Conservation (phyloP, 2,888 invertebrate genomes). For the Apamea monoglypha region DNA sequence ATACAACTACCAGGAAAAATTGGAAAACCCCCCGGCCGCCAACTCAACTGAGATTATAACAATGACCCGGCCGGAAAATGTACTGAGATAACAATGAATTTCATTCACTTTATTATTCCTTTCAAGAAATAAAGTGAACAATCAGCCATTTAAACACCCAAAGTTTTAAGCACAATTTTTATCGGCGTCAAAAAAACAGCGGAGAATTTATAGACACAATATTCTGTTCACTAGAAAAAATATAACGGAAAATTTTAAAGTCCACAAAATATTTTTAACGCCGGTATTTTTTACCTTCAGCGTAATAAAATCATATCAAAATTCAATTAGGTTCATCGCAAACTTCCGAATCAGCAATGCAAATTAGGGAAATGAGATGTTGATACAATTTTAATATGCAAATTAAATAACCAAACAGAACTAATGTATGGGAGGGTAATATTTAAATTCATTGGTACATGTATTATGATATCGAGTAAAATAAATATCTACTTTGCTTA, state of each 20-base stretch:
- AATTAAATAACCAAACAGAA: slow-evolving; percentile 55
- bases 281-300: slow-evolving; percentile 30
- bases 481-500: slow-evolving; percentile 21
- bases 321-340: slow-evolving; percentile 72
- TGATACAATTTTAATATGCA: slow-evolving; percentile 72
- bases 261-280: slow-evolving; percentile 4
- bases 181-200: background rate
- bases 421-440: slow-evolving; percentile 33
- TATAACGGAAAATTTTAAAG: background rate
- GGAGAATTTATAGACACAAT: background rate
- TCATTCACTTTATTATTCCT: background rate
- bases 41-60: background rate
- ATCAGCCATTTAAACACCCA: background rate
- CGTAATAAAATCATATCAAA: slow-evolving; percentile 68
- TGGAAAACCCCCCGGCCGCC: too few species aligned
- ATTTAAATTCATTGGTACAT: slow-evolving; percentile 37
- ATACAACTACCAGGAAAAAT: background rate
- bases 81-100: background rate
- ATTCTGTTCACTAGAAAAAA: background rate
- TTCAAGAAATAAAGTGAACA: background rate
- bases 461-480: slow-evolving; percentile 28
- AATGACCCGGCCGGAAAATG: background rate
- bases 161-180: background rate
- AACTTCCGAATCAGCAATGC: slow-evolving; percentile 75
- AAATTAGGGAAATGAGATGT: slow-evolving; percentile 75